A percentile compares a stretch with the other conserved stretches of the same genome.
Evolutionary conservation across 2,113 vertebrate genomes (phyloP).

Genomic region (Lamprologus ornatipinnis): DNA sequence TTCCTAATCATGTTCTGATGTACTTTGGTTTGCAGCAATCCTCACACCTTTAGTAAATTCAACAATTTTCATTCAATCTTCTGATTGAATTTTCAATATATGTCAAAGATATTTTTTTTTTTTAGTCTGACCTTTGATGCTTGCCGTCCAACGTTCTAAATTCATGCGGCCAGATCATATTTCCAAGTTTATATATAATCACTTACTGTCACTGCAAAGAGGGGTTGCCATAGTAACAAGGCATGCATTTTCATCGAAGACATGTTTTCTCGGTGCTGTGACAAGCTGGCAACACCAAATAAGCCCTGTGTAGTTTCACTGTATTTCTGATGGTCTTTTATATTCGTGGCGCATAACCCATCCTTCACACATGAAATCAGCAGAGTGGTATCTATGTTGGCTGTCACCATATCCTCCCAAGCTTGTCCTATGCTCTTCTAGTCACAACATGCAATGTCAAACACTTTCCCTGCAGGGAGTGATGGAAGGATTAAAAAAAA

Average conservation of each 20-base stretch:
- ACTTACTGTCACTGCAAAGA: neutral
- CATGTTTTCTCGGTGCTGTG: neutral
- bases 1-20: neutral
- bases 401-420: neutral
- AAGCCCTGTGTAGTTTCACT: neutral
- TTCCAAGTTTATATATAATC: neutral
- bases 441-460: neutral
- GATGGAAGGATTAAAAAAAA: neutral
- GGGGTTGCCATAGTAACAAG: conserved; percentile 5
- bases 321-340: neutral
- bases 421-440: neutral
- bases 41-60: neutral
- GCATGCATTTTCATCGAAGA: neutral
- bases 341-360: neutral
- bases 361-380: conserved; percentile 7
- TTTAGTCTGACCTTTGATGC: neutral
- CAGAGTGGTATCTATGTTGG: neutral
- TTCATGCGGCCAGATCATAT: neutral
- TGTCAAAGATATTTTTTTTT: neutral
- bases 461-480: neutral
- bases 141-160: neutral
- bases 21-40: neutral
- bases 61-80: neutral
- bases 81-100: neutral
- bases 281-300: neutral